These are phyloP conservation scores for Antheraea pernyi DNA, from an alignment of 1,140 invertebrate genomes.

Conservation along the genomic window DNA sequence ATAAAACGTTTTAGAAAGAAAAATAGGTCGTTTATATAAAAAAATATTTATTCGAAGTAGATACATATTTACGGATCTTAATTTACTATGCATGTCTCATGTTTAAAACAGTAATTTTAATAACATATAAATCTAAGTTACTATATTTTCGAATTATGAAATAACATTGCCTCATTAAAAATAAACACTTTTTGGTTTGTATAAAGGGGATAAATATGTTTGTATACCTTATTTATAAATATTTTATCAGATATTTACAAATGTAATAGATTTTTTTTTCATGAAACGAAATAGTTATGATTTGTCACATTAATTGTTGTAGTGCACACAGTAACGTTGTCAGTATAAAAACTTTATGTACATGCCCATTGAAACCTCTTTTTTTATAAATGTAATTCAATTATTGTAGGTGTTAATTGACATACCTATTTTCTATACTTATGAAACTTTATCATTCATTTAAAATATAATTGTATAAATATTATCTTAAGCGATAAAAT, in stretches of 20 bases:
- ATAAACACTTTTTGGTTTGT: neutral
- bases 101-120: neutral
- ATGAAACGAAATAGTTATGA: conserved; percentile 21
- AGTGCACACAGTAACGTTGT: too few relatives aligned
- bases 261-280: conserved; percentile 11
- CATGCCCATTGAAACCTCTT: too few relatives aligned
- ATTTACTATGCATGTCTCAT: neutral
- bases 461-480: too few relatives aligned
- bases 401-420: too few relatives aligned
- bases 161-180: neutral
- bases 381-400: too few relatives aligned
- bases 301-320: too few relatives aligned
- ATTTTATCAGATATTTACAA: conserved; percentile 31
- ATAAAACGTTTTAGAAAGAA: too few relatives aligned
- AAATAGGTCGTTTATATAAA: neutral
- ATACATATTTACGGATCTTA: neutral
- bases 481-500: too few relatives aligned
- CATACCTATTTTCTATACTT: too few relatives aligned
- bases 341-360: too few relatives aligned
- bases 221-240: conserved; percentile 5
- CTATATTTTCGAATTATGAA: neutral
- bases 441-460: too few relatives aligned
- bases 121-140: neutral
- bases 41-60: conserved; percentile 1
- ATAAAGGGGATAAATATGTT: neutral